A percentile compares a stretch with the other conserved stretches of the same genome.
Conservation (phyloP, 2,797 vertebrate species). For the Eidolon dupreanum region DNA sequence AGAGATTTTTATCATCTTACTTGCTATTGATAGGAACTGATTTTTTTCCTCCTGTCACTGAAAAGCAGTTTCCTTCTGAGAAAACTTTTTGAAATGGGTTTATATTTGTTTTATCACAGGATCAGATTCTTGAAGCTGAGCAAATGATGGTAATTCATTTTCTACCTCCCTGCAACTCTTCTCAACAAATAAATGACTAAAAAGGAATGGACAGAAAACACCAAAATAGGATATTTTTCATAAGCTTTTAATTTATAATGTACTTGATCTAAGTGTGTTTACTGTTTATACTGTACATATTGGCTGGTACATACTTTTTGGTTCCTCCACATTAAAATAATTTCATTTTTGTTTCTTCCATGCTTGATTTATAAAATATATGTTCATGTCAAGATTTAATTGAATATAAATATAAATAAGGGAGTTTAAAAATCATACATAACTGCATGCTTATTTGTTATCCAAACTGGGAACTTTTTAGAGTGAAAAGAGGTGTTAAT, state of each 20-base stretch:
- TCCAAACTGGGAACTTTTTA: not conserved
- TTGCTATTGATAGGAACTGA: not conserved
- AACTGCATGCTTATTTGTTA: not conserved
- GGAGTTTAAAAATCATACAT: not conserved
- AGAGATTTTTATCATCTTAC: not conserved
- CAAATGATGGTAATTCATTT: not conserved
- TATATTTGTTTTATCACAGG: not conserved
- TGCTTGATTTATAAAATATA: not conserved
- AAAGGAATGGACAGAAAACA: not conserved
- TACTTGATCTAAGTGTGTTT: no score
- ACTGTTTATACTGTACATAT: not conserved
- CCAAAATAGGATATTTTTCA: not conserved
- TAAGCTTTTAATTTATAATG: not conserved
- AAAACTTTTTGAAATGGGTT: not conserved
- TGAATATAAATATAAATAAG: not conserved
- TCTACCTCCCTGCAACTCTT: not conserved
- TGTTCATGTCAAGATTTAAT: not conserved
- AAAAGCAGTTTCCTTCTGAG: not conserved
- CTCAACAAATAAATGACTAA: not conserved
- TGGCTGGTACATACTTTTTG: not conserved
- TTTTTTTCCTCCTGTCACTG: not conserved
- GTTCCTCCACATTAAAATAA: not conserved
- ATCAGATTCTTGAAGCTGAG: not conserved
- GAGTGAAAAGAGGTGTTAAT: not conserved
- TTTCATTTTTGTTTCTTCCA: not conserved